Conservation (phyloP, 2,888 invertebrate genomes). For the Macrophya annulata region DNA sequence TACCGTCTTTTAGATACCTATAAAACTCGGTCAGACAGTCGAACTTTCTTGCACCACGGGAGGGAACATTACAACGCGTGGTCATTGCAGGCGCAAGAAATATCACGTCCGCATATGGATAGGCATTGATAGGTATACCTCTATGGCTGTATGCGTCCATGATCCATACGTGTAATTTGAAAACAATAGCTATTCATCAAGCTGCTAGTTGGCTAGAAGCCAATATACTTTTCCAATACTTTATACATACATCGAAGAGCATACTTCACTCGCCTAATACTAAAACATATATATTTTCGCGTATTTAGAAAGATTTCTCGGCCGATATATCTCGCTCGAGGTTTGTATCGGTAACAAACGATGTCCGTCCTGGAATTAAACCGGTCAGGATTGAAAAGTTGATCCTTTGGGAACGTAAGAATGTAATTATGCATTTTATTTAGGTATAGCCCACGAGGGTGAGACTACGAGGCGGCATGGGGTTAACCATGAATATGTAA, state of each 20-base stretch:
- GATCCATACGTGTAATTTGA: neutral
- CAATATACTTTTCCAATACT: neutral
- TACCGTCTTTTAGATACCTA: neutral
- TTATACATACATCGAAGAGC: neutral
- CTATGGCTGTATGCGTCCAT: neutral
- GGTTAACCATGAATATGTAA: slow-evolving; percentile 64
- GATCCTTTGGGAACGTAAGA: neutral
- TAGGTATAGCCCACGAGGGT: slow-evolving; percentile 44
- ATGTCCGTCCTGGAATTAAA: no score
- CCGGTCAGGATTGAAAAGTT: neutral
- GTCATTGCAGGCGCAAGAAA: neutral
- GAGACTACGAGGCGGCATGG: slow-evolving; percentile 64
- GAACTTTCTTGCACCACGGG: neutral
- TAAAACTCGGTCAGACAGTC: neutral
- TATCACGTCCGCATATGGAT: no score
- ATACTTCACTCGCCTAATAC: neutral
- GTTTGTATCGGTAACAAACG: no score
- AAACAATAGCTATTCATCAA: neutral
- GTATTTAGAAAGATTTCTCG: neutral
- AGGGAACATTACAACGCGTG: neutral
- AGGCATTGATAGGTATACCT: neutral
- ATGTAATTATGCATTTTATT: neutral
- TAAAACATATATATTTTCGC: neutral
- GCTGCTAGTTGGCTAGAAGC: neutral
- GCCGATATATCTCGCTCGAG: no score